These are phyloP conservation scores for Macrochelys suwanniensis DNA, from an alignment of 2,797 vertebrate species.

Conservation along the genomic window DNA sequence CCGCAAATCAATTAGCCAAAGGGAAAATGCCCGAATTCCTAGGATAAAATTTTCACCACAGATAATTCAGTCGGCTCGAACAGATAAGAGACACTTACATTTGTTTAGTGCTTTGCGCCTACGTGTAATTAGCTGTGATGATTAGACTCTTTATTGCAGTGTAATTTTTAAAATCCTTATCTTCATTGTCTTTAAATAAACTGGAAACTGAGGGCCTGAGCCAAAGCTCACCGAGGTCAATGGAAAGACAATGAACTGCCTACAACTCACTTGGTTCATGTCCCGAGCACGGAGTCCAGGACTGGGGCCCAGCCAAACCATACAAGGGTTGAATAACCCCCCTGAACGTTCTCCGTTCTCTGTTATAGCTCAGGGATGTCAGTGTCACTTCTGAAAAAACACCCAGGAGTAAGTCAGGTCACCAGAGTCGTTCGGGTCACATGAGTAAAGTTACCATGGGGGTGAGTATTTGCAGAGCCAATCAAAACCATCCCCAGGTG, in stretches of 20 bases:
- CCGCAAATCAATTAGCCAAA: background rate
- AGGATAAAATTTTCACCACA: background rate
- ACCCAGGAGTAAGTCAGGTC: background rate
- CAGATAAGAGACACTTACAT: constrained; percentile 34
- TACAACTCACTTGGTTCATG: rapidly evolving
- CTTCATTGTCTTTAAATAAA: background rate
- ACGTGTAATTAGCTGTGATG: background rate
- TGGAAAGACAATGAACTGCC: background rate
- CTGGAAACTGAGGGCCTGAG: rapidly evolving
- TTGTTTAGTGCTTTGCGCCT: background rate
- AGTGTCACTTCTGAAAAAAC: background rate
- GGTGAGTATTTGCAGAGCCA: background rate
- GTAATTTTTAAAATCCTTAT: background rate
- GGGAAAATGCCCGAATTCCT: constrained; percentile 32
- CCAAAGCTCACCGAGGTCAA: background rate
- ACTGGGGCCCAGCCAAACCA: rapidly evolving
- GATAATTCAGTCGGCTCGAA: background rate
- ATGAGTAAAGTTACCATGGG: background rate
- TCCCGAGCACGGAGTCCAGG: rapidly evolving
- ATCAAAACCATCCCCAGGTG: background rate
- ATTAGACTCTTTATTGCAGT: background rate
- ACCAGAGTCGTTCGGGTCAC: background rate
- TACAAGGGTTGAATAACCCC: background rate
- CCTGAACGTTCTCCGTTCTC: background rate
- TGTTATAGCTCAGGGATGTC: background rate